A percentile compares a stretch with the other conserved stretches of the same genome.
These are phyloP conservation scores for Gymnocephalus cernua DNA, from an alignment of 2,113 vertebrate species.

Conservation along the genomic window DNA sequence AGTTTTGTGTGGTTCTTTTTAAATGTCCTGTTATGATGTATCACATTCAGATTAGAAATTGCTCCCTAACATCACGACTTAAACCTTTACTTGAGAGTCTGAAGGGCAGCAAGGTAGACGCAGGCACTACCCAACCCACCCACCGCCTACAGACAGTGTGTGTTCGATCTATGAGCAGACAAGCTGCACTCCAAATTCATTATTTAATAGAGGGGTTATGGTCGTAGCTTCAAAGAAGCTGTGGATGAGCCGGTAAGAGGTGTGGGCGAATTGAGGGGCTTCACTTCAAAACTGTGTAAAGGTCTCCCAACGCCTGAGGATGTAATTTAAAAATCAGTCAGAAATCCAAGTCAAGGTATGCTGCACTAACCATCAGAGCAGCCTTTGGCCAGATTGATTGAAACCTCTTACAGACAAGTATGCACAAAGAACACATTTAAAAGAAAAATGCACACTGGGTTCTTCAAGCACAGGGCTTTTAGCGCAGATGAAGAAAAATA, in stretches of 20 bases:
- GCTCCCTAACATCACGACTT: constrained; percentile 20
- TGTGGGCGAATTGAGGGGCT: constrained; percentile 25
- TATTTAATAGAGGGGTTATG: constrained; percentile 59
- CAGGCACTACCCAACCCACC: constrained; percentile 4
- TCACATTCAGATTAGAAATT: neutral
- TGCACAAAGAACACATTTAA: constrained; percentile 12
- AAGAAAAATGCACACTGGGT: neutral
- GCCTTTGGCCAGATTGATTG: constrained; percentile 1
- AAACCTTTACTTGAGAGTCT: constrained; percentile 45
- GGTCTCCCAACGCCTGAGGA: constrained; percentile 52
- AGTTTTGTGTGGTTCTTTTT: neutral
- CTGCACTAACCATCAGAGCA: constrained; percentile 8
- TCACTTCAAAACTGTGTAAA: constrained; percentile 60
- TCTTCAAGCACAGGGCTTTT: constrained; percentile 23
- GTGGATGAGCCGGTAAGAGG: constrained; percentile 15
- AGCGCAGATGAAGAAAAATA: constrained; percentile 16
- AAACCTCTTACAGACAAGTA: constrained; percentile 2
- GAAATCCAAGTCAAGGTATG: constrained; percentile 10
- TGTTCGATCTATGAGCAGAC: constrained; percentile 28
- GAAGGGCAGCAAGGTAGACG: constrained; percentile 13
- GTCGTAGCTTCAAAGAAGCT: constrained; percentile 54
- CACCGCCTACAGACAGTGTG: constrained; percentile 11
- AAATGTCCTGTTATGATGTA: neutral
- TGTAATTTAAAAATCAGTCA: constrained; percentile 52
- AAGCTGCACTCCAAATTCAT: constrained; percentile 50